These are phyloP conservation scores for Drosophila quinaria DNA, from an alignment of 2,888 invertebrate species.

Conservation along the genomic window DNA sequence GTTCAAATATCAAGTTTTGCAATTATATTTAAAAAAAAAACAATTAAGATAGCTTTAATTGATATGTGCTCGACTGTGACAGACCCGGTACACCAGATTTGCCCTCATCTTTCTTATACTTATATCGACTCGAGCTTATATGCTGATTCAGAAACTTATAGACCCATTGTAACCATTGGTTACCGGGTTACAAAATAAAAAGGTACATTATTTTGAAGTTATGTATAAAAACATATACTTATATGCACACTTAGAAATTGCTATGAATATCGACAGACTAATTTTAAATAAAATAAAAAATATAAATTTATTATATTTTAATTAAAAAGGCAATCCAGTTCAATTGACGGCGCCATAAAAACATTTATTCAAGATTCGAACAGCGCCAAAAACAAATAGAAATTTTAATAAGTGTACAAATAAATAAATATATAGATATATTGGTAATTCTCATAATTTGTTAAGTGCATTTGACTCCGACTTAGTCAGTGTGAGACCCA, in stretches of 20 bases:
- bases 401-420: not conserved
- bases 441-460: not conserved
- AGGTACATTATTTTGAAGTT: too few relatives aligned
- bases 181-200: too few relatives aligned
- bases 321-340: conserved; percentile 13
- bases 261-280: not conserved
- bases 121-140: too few relatives aligned
- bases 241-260: not conserved
- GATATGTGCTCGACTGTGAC: too few relatives aligned
- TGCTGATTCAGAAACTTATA: too few relatives aligned
- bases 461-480: conserved; percentile 4
- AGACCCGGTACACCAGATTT: too few relatives aligned
- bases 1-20: too few relatives aligned
- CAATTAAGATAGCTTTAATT: too few relatives aligned
- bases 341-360: not conserved
- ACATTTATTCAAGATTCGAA: conserved; percentile 2
- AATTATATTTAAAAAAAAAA: too few relatives aligned
- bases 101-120: too few relatives aligned
- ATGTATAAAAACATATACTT: too few relatives aligned
- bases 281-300: conserved; percentile 2
- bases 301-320: conserved; percentile 1
- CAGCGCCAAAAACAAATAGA: not conserved
- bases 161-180: too few relatives aligned
- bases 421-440: not conserved
- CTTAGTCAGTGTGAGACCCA: conserved; percentile 44